Conservation (phyloP, 2,888 invertebrate genomes). For the Ichneumoninae sp. region DNA sequence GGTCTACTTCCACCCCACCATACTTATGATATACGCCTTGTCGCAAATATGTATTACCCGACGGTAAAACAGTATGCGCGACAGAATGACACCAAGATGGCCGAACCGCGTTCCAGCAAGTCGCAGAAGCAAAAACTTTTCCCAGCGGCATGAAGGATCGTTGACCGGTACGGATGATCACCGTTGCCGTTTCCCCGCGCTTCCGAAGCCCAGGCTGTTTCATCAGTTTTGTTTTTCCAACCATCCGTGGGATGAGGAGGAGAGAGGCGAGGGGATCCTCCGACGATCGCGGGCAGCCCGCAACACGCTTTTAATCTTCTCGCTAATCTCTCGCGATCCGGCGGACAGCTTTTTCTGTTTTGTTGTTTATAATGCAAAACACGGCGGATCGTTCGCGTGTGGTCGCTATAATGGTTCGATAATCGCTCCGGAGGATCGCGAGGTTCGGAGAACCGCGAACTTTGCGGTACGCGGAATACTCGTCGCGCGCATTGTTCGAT, state of each 20-base stretch:
- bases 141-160: slow-evolving; percentile 51
- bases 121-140: slow-evolving; percentile 22
- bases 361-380: slow-evolving; percentile 53
- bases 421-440: slow-evolving; percentile 66
- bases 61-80: background rate
- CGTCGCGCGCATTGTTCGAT: slow-evolving; percentile 35
- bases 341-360: slow-evolving; percentile 29
- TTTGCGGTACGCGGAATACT: slow-evolving; percentile 29
- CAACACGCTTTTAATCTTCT: slow-evolving; percentile 70
- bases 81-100: slow-evolving; percentile 75
- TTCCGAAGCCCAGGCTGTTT: slow-evolving; percentile 29
- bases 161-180: slow-evolving; percentile 57
- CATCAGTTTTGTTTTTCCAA: slow-evolving; percentile 12
- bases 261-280: slow-evolving; percentile 18
- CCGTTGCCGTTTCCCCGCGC: slow-evolving; percentile 21
- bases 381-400: slow-evolving; percentile 69
- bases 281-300: slow-evolving; percentile 33
- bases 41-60: background rate
- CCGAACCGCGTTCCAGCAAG: slow-evolving; percentile 46
- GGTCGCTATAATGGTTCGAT: slow-evolving; percentile 69
- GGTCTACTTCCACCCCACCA: background rate
- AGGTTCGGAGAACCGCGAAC: slow-evolving; percentile 60
- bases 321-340: slow-evolving; percentile 66
- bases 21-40: background rate
- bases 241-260: slow-evolving; percentile 1